phyloP scores from a whole-genome alignment of 2,888 invertebrate species.

The Anorthoa munda region DNA sequence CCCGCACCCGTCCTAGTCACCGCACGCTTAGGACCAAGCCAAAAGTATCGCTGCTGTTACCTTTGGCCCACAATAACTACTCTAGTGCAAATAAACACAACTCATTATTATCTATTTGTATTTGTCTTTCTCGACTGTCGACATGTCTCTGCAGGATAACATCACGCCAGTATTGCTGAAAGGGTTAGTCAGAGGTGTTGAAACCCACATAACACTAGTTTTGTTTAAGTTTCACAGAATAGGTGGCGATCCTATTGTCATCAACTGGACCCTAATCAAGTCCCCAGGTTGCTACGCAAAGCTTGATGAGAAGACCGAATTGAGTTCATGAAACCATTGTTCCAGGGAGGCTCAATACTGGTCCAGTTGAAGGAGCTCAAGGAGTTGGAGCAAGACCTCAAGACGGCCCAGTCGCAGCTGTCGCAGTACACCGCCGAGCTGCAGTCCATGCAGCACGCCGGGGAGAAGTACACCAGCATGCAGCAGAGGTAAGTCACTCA shows the following conservation, averaged over 20 bases:
- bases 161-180: no score
- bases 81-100: no score
- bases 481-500: constrained; percentile 75
- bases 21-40: no score
- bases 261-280: not conserved
- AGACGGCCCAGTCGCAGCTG: constrained; percentile 73
- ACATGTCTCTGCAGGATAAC: no score
- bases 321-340: not conserved
- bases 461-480: constrained; percentile 73
- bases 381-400: constrained; percentile 83
- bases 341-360: constrained; percentile 90
- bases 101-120: no score
- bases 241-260: not conserved
- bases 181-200: no score
- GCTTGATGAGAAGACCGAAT: no score
- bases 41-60: no score
- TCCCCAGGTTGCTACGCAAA: not conserved
- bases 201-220: not conserved
- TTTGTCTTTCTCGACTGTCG: no score
- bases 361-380: constrained; percentile 91
- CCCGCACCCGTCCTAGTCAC: no score
- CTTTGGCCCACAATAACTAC: no score
- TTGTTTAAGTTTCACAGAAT: not conserved
- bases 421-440: constrained; percentile 70
- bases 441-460: constrained; percentile 72